A percentile compares a stretch with the other conserved stretches of the same genome.
Evolutionary conservation across 2,113 vertebrate species (phyloP).

Genomic region (Alaudala cheleensis): DNA sequence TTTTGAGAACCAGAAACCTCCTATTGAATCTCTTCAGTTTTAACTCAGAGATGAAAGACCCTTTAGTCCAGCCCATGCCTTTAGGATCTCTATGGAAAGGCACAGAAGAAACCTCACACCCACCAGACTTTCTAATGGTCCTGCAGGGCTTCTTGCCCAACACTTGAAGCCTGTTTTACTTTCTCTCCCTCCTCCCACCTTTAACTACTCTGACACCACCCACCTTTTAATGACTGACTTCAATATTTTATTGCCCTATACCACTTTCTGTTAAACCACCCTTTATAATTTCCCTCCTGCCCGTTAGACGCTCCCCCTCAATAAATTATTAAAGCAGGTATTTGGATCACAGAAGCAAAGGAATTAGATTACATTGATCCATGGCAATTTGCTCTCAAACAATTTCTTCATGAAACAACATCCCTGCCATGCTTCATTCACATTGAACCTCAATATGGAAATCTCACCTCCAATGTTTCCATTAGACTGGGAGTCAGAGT

Average conservation of each 20-base stretch:
- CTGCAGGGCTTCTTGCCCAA: background rate
- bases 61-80: background rate
- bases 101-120: background rate
- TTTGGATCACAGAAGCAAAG: constrained; percentile 72
- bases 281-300: background rate
- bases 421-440: constrained; percentile 52
- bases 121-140: accelerated
- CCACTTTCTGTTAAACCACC: background rate
- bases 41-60: background rate
- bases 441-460: background rate
- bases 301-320: background rate
- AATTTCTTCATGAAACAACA: constrained; percentile 57
- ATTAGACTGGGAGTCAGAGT: constrained; percentile 39
- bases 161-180: accelerated
- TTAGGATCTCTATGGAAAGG: background rate
- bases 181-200: background rate
- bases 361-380: constrained; percentile 77
- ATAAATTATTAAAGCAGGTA: constrained; percentile 70
- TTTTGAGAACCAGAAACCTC: background rate
- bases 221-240: background rate
- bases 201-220: background rate
- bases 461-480: constrained; percentile 48
- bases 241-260: background rate
- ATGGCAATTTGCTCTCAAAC: constrained; percentile 58
- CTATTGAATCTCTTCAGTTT: background rate